Conservation (phyloP, 1,140 invertebrate species). For the Rhopalosiphum padi region DNA sequence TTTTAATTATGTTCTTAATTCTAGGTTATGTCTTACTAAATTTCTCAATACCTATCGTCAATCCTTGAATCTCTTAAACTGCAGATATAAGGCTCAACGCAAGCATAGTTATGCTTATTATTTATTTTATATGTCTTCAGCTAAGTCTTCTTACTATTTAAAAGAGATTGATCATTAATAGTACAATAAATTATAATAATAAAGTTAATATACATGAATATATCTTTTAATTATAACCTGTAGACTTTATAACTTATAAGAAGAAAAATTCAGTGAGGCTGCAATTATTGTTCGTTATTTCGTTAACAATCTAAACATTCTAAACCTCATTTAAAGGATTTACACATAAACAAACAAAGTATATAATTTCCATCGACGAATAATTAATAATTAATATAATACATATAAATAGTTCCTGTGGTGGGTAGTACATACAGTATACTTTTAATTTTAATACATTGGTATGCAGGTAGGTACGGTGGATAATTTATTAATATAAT, state of each 20-base stretch:
- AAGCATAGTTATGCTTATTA: no score
- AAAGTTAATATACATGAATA: no score
- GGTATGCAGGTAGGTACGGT: neutral
- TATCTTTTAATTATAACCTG: neutral
- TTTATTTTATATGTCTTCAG: neutral
- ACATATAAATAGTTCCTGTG: neutral
- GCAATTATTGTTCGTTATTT: neutral
- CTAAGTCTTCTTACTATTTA: neutral
- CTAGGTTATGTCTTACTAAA: no score
- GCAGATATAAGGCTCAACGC: no score
- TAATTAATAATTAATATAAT: neutral
- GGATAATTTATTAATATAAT: neutral
- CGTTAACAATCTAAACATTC: neutral
- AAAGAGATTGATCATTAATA: neutral
- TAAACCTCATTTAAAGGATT: neutral
- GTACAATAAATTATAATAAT: neutral
- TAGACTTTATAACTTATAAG: neutral
- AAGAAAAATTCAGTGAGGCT: neutral
- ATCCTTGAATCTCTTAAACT: no score
- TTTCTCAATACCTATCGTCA: no score
- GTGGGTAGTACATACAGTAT: neutral
- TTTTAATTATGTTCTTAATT: no score
- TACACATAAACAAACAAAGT: neutral
- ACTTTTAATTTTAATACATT: neutral
- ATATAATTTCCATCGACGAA: neutral